These are phyloP conservation scores for Umimayanthus kanabou DNA, from an alignment of 92 coral and sea anemone genomes.

Conservation along the genomic window DNA sequence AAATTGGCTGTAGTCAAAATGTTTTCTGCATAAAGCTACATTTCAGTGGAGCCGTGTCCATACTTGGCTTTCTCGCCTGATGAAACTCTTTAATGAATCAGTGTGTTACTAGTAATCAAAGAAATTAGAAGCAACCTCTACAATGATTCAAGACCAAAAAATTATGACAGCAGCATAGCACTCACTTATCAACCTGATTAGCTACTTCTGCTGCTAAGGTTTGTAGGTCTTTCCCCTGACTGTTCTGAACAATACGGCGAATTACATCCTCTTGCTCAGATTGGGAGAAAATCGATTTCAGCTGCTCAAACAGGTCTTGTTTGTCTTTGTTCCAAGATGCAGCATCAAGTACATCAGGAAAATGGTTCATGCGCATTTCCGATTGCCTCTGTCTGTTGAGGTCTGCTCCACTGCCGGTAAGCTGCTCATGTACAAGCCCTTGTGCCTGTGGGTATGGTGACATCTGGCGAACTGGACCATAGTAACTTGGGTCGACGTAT, in stretches of 20 bases:
- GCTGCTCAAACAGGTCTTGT: conserved; percentile 20
- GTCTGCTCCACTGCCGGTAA: background rate
- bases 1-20: background rate
- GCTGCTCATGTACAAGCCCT: conserved; percentile 7
- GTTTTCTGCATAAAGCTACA: background rate
- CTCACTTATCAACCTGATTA: background rate
- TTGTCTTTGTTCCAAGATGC: conserved; percentile 23
- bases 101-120: background rate
- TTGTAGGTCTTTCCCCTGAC: background rate
- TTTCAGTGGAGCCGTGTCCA: background rate
- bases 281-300: conserved; percentile 14
- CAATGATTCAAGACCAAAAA: background rate
- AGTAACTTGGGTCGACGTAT: conserved; percentile 10
- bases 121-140: background rate
- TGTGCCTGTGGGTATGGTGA: conserved; percentile 8
- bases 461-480: conserved; percentile 33
- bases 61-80: background rate
- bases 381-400: background rate
- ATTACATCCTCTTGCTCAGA: conserved; percentile 15
- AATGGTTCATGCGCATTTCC: background rate
- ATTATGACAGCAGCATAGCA: background rate
- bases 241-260: conserved; percentile 11
- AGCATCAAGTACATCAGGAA: conserved; percentile 26
- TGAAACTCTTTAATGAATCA: background rate
- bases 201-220: conserved; percentile 7